phyloP scores from a whole-genome alignment of 2,888 invertebrate genomes.

The Cantharis rustica region DNA sequence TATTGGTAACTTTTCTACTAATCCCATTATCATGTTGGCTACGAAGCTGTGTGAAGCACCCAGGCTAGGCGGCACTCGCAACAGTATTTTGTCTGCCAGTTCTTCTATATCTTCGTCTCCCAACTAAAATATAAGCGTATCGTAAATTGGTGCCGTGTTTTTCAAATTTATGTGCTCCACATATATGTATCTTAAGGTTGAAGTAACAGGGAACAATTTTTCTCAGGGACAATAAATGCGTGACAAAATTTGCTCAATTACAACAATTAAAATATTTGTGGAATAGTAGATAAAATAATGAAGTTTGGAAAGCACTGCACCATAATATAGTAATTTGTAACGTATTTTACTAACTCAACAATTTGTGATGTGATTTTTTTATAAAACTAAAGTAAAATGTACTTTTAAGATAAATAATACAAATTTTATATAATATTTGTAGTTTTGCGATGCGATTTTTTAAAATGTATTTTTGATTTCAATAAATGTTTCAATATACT shows the following conservation, averaged over 20 bases:
- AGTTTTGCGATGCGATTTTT: background rate
- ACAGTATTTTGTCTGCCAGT: background rate
- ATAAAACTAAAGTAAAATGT: background rate
- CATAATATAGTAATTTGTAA: background rate
- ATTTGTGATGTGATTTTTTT: background rate
- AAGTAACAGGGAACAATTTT: too few relatives aligned
- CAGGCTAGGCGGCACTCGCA: background rate
- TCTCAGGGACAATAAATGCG: background rate
- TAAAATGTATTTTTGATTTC: background rate
- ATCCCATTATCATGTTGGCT: constrained; percentile 38
- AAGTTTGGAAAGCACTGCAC: background rate
- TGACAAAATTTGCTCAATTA: too few relatives aligned
- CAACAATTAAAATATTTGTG: too few relatives aligned
- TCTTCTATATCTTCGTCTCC: background rate
- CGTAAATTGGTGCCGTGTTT: background rate
- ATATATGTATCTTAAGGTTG: too few relatives aligned
- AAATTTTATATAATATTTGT: background rate
- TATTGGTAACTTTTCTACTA: constrained; percentile 39
- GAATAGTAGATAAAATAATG: too few relatives aligned
- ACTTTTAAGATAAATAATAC: background rate
- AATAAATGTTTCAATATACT: background rate
- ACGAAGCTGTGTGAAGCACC: constrained; percentile 41
- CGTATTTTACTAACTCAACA: background rate
- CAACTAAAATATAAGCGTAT: background rate
- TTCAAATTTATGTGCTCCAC: background rate